Conservation (phyloP, 2,888 invertebrate genomes). For the Perizoma affinitatum region DNA sequence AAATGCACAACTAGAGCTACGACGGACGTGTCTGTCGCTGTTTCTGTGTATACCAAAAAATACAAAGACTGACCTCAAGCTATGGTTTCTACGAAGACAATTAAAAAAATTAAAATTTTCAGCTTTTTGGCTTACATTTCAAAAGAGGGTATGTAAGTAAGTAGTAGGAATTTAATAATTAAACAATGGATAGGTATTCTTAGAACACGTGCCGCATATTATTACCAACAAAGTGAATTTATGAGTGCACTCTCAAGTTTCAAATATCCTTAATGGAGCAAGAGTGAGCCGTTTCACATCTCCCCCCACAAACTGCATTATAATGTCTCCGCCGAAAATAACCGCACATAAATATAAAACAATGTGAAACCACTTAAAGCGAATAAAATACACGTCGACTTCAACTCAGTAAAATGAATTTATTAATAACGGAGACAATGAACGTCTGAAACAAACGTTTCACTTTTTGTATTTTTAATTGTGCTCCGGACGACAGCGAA, state of each 20-base stretch:
- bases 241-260: constrained; percentile 82
- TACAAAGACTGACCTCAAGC: constrained; percentile 23
- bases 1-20: constrained; percentile 74
- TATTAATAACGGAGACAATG: constrained; percentile 85
- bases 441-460: constrained; percentile 83
- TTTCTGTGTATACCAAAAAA: constrained; percentile 49
- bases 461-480: constrained; percentile 84
- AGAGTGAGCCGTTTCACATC: constrained; percentile 80
- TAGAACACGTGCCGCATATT: constrained; percentile 56
- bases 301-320: constrained; percentile 84
- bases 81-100: too few species aligned
- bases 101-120: too few species aligned
- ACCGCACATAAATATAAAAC: constrained; percentile 84
- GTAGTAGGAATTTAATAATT: constrained; percentile 37
- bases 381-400: constrained; percentile 84
- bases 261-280: constrained; percentile 83
- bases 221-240: constrained; percentile 81
- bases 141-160: constrained; percentile 11
- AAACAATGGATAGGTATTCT: constrained; percentile 69
- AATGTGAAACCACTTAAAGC: constrained; percentile 85
- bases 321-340: constrained; percentile 82
- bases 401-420: constrained; percentile 84
- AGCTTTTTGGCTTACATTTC: not conserved
- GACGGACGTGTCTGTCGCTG: constrained; percentile 72
- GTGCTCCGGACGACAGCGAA: constrained; percentile 80